Evolutionary conservation across 2,888 invertebrate genomes (phyloP).

Genomic region (Oscheius sp.): DNA sequence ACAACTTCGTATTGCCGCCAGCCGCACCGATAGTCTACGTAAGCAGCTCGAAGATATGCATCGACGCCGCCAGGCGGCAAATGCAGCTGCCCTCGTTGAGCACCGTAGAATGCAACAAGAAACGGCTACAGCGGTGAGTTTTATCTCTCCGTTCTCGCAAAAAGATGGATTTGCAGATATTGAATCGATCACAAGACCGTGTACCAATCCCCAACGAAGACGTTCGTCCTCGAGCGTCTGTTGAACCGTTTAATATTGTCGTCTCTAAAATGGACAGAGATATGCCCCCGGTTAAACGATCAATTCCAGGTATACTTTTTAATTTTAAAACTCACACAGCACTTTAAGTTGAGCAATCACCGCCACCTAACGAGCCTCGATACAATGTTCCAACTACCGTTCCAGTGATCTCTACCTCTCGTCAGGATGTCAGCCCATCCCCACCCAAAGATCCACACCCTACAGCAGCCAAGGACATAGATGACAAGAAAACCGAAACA

Average conservation of each 20-base stretch:
- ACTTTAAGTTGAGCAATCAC: conserved; percentile 13
- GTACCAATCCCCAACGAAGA: conserved; percentile 37
- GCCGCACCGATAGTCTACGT: conserved; percentile 94
- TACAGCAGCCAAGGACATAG: conserved; percentile 21
- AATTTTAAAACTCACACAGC: neutral
- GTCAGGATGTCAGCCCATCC: conserved; percentile 44
- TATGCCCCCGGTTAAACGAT: conserved; percentile 8
- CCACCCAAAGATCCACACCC: conserved; percentile 57
- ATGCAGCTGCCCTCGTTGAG: conserved; percentile 84
- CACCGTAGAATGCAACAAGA: conserved; percentile 59
- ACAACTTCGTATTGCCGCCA: conserved; percentile 84
- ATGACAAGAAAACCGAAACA: neutral
- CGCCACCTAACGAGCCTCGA: conserved; percentile 22
- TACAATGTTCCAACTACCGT: neutral
- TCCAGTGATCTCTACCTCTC: neutral
- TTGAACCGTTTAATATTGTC: conserved; percentile 70
- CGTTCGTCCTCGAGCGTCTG: conserved; percentile 67
- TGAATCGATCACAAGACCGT: conserved; percentile 34
- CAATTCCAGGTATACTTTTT: conserved; percentile 1
- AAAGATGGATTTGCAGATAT: neutral
- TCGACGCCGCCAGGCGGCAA: conserved; percentile 76
- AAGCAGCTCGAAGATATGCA: conserved; percentile 86
- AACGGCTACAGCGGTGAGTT: conserved; percentile 31
- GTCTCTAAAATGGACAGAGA: conserved; percentile 16
- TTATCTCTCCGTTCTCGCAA: neutral